A percentile compares a stretch with the other conserved stretches of the same genome.
These are phyloP conservation scores for Rhagonycha fulva DNA, from an alignment of 2,888 invertebrate species.

Conservation along the genomic window DNA sequence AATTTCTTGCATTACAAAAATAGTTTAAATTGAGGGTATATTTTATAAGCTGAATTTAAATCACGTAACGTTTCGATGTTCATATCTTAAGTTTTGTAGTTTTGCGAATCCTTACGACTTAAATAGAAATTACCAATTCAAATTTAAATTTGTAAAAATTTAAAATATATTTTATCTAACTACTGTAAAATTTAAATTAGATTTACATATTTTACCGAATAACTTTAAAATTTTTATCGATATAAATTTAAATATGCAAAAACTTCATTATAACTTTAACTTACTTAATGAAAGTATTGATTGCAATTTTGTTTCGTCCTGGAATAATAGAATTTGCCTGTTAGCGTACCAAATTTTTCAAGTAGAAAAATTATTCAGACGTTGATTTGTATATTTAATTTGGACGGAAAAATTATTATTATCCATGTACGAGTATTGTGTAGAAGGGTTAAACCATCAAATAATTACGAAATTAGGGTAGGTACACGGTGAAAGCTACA, in stretches of 20 bases:
- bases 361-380: too few relatives aligned
- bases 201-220: slow-evolving; percentile 9
- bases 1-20: neutral
- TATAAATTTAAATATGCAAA: neutral
- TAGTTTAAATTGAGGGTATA: too few relatives aligned
- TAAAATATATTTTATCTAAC: neutral
- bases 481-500: too few relatives aligned
- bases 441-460: too few relatives aligned
- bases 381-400: too few relatives aligned
- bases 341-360: too few relatives aligned
- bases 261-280: neutral
- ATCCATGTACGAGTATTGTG: too few relatives aligned
- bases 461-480: too few relatives aligned
- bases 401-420: too few relatives aligned
- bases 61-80: neutral
- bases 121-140: neutral
- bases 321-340: neutral
- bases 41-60: neutral
- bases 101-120: neutral
- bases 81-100: neutral
- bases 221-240: slow-evolving; percentile 1
- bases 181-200: neutral
- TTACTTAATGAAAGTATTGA: neutral
- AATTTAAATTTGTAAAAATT: neutral
- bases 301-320: neutral